Evolutionary conservation across 2,797 vertebrate genomes (phyloP).

Genomic region (Halcyon badia): DNA sequence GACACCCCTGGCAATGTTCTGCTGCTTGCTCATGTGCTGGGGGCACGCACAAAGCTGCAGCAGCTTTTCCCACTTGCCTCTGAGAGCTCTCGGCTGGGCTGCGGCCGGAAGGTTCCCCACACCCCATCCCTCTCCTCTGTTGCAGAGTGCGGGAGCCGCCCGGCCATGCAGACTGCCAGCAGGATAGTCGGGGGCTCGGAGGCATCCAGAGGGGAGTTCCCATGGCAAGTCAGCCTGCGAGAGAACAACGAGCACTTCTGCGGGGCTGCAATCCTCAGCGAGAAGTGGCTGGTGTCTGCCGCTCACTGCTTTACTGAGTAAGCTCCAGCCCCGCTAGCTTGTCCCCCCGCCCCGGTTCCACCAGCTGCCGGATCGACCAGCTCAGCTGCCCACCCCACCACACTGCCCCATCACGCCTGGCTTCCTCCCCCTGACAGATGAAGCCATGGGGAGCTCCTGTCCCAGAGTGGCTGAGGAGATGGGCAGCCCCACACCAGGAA

Average conservation of each 20-base stretch:
- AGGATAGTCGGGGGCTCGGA: constrained; percentile 92
- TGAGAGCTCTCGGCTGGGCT: accelerated
- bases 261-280: constrained; percentile 88
- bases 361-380: accelerated
- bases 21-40: background rate
- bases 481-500: background rate
- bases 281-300: constrained; percentile 91
- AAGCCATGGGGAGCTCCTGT: background rate
- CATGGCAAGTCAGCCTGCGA: constrained; percentile 95
- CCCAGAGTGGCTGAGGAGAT: background rate
- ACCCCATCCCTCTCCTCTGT: background rate
- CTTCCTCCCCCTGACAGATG: background rate
- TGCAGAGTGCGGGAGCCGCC: constrained; percentile 90
- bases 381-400: background rate
- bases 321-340: background rate
- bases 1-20: background rate
- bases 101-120: background rate
- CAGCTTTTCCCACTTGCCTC: background rate
- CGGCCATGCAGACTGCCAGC: constrained; percentile 82
- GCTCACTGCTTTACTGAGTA: constrained; percentile 96
- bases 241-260: constrained; percentile 89
- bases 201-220: constrained; percentile 89
- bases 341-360: accelerated
- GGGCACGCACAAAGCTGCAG: background rate
- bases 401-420: accelerated